phyloP scores from a whole-genome alignment of 35 echinoderm and acorn worm species.

The Heliocidaris erythrogramma region DNA sequence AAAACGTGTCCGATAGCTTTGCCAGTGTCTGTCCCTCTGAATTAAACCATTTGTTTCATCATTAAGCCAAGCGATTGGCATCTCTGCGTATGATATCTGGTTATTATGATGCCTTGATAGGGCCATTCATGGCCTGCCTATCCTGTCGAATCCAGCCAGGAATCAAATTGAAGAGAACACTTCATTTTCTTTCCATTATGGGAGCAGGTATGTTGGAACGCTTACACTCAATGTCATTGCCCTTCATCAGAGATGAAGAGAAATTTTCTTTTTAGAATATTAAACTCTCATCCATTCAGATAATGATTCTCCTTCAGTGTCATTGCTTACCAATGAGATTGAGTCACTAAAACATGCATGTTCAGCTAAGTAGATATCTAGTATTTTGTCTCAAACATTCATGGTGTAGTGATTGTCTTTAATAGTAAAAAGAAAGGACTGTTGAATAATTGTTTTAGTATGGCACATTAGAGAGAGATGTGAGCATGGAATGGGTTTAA shows the following conservation, averaged over 20 bases:
- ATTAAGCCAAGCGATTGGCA: slow-evolving; percentile 34
- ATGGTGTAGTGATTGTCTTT: neutral
- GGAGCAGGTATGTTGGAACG: slow-evolving; percentile 6
- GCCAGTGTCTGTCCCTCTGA: neutral
- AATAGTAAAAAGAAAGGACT: neutral
- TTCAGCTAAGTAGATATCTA: neutral
- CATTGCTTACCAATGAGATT: neutral
- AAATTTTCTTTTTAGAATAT: neutral
- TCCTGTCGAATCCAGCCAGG: neutral
- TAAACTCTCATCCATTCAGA: neutral
- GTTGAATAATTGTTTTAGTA: neutral
- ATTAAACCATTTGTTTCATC: slow-evolving; percentile 26
- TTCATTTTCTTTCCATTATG: slow-evolving; percentile 43
- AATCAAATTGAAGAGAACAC: slow-evolving; percentile 36
- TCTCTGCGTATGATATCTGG: neutral
- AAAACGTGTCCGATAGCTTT: slow-evolving; percentile 44
- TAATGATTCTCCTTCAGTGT: neutral
- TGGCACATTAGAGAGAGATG: neutral
- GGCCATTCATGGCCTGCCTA: slow-evolving; percentile 2
- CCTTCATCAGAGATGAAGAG: neutral
- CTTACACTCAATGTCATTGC: slow-evolving; percentile 11
- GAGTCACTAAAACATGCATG: neutral
- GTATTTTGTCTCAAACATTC: neutral
- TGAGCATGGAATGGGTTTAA: neutral
- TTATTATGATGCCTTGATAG: slow-evolving; percentile 8